A percentile compares a stretch with the other conserved stretches of the same genome.
These are phyloP conservation scores for Drosophila setifemur DNA, from an alignment of 1,140 invertebrate species.

Conservation along the genomic window DNA sequence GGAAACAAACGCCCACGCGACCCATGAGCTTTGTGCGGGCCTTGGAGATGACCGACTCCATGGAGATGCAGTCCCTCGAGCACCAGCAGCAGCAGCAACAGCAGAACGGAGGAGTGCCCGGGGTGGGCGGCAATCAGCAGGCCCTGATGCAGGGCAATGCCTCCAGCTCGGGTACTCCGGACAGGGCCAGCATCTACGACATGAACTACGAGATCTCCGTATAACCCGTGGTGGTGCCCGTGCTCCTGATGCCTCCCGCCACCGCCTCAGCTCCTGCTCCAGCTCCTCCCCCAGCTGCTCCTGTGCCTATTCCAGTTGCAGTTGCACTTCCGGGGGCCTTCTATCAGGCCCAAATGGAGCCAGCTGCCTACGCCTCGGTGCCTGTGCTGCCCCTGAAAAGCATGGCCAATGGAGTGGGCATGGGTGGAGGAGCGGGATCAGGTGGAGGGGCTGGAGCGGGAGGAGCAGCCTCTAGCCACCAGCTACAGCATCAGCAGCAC, in stretches of 20 bases:
- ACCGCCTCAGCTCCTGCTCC: conserved; percentile 14
- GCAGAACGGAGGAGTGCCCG: conserved; percentile 53
- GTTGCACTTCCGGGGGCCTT: conserved; percentile 2
- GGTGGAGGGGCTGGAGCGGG: too few species aligned
- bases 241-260: conserved; percentile 69
- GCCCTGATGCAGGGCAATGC: conserved; percentile 33
- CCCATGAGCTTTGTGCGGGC: conserved; percentile 97
- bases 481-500: conserved; percentile 2
- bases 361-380: conserved; percentile 67
- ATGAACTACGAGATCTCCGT: conserved; percentile 98
- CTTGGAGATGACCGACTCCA: conserved; percentile 93
- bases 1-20: conserved; percentile 85
- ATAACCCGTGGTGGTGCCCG: conserved; percentile 82
- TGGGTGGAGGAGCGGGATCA: too few species aligned
- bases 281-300: conserved; percentile 10
- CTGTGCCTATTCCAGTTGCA: conserved; percentile 1
- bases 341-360: conserved; percentile 29
- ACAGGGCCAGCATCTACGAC: conserved; percentile 95
- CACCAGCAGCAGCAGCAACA: conserved; percentile 69
- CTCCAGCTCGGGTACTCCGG: conserved; percentile 87
- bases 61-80: conserved; percentile 86
- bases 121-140: conserved; percentile 60
- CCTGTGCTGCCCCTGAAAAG: conserved; percentile 48
- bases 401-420: conserved; percentile 32
- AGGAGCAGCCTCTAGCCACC: conserved; percentile 1